Conservation (phyloP, 2,888 invertebrate species). For the Dromius quadrimaculatus region DNA sequence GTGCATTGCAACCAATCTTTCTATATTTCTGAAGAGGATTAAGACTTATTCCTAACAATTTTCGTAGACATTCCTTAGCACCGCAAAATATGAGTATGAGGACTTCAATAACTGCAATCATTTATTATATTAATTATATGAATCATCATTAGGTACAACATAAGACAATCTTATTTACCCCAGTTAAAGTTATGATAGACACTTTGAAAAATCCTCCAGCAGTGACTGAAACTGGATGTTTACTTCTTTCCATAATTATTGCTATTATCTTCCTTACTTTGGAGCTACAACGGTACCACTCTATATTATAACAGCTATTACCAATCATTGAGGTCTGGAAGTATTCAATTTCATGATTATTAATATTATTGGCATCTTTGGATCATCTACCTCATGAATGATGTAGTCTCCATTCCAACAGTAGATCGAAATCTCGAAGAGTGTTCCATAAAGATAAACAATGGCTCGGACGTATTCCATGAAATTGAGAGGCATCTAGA, state of each 20-base stretch:
- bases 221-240: conserved; percentile 2
- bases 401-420: conserved; percentile 40
- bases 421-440: conserved; percentile 20
- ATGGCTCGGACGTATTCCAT: conserved; percentile 4
- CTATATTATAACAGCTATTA: conserved; percentile 31
- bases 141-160: neutral
- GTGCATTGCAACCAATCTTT: no score
- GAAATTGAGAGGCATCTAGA: conserved; percentile 1
- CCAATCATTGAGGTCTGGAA: conserved; percentile 37
- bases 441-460: conserved; percentile 3
- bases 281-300: conserved; percentile 30
- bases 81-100: conserved; percentile 36
- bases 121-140: neutral
- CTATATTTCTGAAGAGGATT: no score
- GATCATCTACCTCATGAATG: conserved; percentile 9
- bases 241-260: conserved; percentile 38
- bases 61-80: conserved; percentile 15
- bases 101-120: conserved; percentile 23
- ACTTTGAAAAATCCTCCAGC: conserved; percentile 35
- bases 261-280: conserved; percentile 17
- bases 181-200: conserved; percentile 21
- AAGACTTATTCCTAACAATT: no score
- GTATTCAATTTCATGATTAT: neutral
- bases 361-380: neutral
- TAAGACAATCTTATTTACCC: conserved; percentile 4